Conservation (phyloP, 2,888 invertebrate species). For the Boloria euphrosyne region DNA sequence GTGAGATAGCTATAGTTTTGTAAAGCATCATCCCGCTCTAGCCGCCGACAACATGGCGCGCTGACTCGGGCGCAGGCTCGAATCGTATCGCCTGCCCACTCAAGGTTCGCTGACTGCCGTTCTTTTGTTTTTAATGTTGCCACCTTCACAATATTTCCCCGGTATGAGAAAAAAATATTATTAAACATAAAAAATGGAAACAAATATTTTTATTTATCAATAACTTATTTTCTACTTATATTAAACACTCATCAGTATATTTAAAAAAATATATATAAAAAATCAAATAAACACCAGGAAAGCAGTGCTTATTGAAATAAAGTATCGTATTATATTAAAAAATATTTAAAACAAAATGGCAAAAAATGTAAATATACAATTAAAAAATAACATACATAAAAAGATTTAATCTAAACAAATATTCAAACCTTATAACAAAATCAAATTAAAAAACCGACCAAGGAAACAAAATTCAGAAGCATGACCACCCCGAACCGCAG, state of each 20-base stretch:
- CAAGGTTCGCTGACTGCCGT: constrained; percentile 84
- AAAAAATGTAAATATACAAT: no score
- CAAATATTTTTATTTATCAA: no score
- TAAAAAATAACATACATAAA: no score
- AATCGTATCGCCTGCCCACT: constrained; percentile 84
- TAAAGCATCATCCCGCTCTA: constrained; percentile 61
- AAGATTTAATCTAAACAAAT: no score
- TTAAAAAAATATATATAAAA: no score
- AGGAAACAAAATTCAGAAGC: constrained; percentile 55
- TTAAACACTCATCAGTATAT: no score
- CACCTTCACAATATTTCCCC: constrained; percentile 50
- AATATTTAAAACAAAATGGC: no score
- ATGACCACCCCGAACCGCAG: constrained; percentile 75
- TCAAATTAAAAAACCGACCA: constrained; percentile 10
- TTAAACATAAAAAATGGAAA: neutral
- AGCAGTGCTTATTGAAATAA: no score
- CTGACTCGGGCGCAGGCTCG: constrained; percentile 85
- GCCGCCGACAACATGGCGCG: constrained; percentile 79
- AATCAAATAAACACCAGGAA: no score
- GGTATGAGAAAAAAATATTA: no score
- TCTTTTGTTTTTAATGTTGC: constrained; percentile 83
- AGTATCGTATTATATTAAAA: no score
- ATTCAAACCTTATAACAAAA: constrained; percentile 15
- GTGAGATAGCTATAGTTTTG: constrained; percentile 51
- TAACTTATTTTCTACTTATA: no score